Percentiles rank a stretch among this genome's conserved stretches.
Conservation (phyloP, 2,113 vertebrate genomes). For the Paedocypris sp. region DNA sequence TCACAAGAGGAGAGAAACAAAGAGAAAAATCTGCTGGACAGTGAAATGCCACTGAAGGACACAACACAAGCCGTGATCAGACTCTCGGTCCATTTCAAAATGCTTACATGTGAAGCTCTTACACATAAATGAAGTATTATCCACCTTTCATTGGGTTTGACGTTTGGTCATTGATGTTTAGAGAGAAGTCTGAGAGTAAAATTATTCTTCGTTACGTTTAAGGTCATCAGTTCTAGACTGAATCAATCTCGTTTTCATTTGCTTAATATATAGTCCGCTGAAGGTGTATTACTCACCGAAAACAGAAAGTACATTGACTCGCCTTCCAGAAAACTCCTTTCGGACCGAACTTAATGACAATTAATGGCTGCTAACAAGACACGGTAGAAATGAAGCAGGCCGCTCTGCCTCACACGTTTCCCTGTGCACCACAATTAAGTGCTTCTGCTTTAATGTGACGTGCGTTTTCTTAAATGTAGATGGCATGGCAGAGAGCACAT, state of each 20-base stretch:
- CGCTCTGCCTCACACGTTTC: neutral
- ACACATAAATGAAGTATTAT: neutral
- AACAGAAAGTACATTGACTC: constrained; percentile 32
- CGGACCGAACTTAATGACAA: constrained; percentile 40
- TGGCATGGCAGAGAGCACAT: neutral
- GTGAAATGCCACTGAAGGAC: constrained; percentile 7
- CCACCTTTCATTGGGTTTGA: neutral
- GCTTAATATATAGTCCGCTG: constrained; percentile 46
- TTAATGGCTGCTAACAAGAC: constrained; percentile 34
- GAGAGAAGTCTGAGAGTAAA: constrained; percentile 32
- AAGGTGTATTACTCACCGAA: constrained; percentile 40
- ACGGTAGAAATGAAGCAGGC: constrained; percentile 17
- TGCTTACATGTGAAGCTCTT: neutral
- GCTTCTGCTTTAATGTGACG: neutral
- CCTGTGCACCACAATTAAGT: constrained; percentile 2
- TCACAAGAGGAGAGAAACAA: too few relatives aligned
- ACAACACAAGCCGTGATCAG: neutral
- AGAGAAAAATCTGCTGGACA: constrained; percentile 22
- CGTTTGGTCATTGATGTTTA: constrained; percentile 3
- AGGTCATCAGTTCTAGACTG: constrained; percentile 36
- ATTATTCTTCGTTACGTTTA: constrained; percentile 40
- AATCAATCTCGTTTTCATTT: constrained; percentile 49
- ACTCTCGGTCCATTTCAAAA: neutral
- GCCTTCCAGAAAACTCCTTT: constrained; percentile 38
- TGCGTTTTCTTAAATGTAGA: neutral